These are phyloP conservation scores for Tetragnatha montana DNA, from an alignment of 2,888 invertebrate genomes.

Conservation along the genomic window DNA sequence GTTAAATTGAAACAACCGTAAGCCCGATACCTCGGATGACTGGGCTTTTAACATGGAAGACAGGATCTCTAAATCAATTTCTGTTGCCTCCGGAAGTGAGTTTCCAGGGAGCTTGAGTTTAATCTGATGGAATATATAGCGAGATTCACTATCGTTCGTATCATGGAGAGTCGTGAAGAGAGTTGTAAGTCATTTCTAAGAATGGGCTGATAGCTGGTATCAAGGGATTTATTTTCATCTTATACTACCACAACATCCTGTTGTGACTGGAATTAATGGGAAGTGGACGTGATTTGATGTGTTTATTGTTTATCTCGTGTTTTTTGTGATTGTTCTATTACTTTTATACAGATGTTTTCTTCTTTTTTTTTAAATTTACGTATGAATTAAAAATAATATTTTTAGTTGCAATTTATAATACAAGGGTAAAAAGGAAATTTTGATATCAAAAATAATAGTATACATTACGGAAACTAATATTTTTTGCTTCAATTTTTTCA, in stretches of 20 bases:
- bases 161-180: background rate
- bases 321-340: too few species aligned
- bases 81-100: conserved; percentile 4
- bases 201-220: background rate
- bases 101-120: background rate
- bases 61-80: conserved; percentile 26
- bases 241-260: background rate
- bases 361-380: too few species aligned
- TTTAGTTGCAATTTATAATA: too few species aligned
- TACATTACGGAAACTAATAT: too few species aligned
- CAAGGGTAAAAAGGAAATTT: too few species aligned
- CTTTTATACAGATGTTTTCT: too few species aligned
- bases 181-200: background rate
- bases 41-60: conserved; percentile 12
- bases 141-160: background rate
- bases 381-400: too few species aligned
- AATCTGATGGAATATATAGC: conserved; percentile 2
- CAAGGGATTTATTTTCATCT: background rate
- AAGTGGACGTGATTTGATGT: too few species aligned
- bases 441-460: too few species aligned
- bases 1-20: background rate
- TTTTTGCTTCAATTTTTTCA: too few species aligned
- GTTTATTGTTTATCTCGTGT: too few species aligned
- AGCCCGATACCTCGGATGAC: background rate
- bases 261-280: background rate